Conservation (phyloP, 2,797 vertebrate genomes). For the Orestias chungarensis region DNA sequence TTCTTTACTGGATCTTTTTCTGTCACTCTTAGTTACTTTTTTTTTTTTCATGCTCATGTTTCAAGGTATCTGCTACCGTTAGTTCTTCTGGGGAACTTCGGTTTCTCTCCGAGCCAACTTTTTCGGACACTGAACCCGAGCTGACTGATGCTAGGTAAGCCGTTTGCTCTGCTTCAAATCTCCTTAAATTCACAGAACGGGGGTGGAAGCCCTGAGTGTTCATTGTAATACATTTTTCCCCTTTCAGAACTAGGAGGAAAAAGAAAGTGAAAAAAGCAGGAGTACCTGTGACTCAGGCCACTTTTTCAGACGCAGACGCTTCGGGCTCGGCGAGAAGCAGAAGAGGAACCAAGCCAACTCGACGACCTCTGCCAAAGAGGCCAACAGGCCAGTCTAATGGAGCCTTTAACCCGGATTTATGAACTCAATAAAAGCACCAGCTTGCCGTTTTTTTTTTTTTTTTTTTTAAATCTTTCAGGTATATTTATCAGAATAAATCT, state of each 20-base stretch:
- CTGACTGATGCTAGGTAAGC: conserved; percentile 81
- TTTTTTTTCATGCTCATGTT: conserved; percentile 30
- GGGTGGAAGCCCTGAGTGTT: neutral
- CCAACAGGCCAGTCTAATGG: conserved; percentile 73
- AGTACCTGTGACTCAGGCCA: conserved; percentile 47
- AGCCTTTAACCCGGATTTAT: conserved; percentile 77
- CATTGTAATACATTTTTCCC: conserved; percentile 2
- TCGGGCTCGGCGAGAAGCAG: conserved; percentile 49
- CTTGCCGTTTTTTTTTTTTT: neutral
- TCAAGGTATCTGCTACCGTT: conserved; percentile 83
- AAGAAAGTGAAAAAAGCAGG: conserved; percentile 80
- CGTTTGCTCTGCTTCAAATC: conserved; percentile 3
- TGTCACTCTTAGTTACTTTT: neutral
- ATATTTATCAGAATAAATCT: neutral
- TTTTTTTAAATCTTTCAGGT: neutral
- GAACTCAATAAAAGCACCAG: conserved; percentile 25
- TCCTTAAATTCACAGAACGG: neutral
- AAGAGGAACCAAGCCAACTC: conserved; percentile 63
- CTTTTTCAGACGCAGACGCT: conserved; percentile 53
- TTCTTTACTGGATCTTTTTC: conserved; percentile 4
- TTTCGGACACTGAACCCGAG: conserved; percentile 80
- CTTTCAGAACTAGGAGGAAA: conserved; percentile 74
- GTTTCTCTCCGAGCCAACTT: conserved; percentile 76
- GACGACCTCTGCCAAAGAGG: conserved; percentile 75
- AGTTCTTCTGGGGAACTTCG: conserved; percentile 82